Conservation (phyloP, 2,888 invertebrate genomes). For the Maniola hyperantus region DNA sequence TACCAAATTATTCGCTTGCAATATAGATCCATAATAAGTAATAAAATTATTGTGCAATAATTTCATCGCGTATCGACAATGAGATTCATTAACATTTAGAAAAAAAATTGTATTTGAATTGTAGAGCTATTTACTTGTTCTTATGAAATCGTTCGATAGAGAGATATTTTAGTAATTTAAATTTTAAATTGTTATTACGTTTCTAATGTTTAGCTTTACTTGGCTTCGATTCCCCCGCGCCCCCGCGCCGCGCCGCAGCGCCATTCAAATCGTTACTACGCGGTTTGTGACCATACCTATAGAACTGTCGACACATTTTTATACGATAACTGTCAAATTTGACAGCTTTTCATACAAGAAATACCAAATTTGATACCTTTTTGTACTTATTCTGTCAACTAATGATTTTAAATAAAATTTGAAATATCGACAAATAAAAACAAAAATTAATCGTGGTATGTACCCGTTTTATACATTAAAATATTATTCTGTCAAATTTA, state of each 20-base stretch:
- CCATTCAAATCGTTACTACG: background rate
- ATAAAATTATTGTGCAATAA: slow-evolving; percentile 9
- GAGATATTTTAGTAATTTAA: slow-evolving; percentile 19
- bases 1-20: background rate
- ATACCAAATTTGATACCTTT: background rate
- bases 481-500: too few relatives aligned
- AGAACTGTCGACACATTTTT: background rate
- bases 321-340: background rate
- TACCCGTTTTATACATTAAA: too few relatives aligned
- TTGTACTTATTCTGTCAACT: too few relatives aligned
- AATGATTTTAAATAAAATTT: too few relatives aligned
- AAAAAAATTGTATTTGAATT: slow-evolving; percentile 6
- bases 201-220: slow-evolving; percentile 41
- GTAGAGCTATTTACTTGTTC: slow-evolving; percentile 2
- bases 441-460: too few relatives aligned
- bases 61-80: background rate
- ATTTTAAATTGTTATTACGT: slow-evolving; percentile 35
- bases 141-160: slow-evolving; percentile 19
- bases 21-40: background rate
- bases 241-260: too few relatives aligned
- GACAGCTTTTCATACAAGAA: background rate
- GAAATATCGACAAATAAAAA: too few relatives aligned
- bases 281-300: background rate
- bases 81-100: background rate
- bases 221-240: background rate